phyloP scores from a whole-genome alignment of 2,113 vertebrate species.

The Podarcis raffonei region DNA sequence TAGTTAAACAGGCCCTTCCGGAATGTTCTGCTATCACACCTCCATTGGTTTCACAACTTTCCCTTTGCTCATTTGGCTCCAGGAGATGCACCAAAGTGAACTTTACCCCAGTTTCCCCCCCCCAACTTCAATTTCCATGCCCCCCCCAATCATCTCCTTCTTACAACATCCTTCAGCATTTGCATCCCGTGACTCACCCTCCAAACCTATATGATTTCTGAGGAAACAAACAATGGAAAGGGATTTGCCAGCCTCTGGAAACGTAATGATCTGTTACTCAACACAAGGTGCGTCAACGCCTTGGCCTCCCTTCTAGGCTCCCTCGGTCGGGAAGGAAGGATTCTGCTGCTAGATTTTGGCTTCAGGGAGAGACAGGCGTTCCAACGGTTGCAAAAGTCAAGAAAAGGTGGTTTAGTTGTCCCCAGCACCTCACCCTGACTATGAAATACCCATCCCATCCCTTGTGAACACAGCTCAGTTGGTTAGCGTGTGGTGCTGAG shows the following conservation, averaged over 20 bases:
- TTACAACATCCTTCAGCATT: slow-evolving; percentile 1
- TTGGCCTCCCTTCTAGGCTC: background rate
- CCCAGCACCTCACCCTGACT: background rate
- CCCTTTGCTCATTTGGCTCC: background rate
- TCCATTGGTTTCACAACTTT: background rate
- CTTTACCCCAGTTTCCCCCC: background rate
- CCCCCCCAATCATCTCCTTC: background rate
- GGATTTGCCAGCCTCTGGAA: background rate
- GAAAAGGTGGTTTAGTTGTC: too few relatives aligned
- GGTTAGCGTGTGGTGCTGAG: too few relatives aligned
- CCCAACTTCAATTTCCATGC: background rate
- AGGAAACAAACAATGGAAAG: background rate
- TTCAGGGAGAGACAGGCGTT: background rate
- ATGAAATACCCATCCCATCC: background rate
- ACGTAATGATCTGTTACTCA: background rate
- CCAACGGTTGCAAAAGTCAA: background rate
- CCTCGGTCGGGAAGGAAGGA: background rate
- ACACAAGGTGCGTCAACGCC: background rate
- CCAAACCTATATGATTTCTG: background rate
- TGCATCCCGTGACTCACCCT: background rate
- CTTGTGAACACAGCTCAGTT: too few relatives aligned
- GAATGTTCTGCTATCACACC: background rate
- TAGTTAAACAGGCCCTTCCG: background rate
- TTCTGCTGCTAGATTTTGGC: background rate
- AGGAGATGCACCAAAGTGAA: background rate